Evolutionary conservation across 2,797 vertebrate genomes (phyloP), one percentile per base, ranked within the genome.

Genomic region (Benthosema pterotum): DNA sequence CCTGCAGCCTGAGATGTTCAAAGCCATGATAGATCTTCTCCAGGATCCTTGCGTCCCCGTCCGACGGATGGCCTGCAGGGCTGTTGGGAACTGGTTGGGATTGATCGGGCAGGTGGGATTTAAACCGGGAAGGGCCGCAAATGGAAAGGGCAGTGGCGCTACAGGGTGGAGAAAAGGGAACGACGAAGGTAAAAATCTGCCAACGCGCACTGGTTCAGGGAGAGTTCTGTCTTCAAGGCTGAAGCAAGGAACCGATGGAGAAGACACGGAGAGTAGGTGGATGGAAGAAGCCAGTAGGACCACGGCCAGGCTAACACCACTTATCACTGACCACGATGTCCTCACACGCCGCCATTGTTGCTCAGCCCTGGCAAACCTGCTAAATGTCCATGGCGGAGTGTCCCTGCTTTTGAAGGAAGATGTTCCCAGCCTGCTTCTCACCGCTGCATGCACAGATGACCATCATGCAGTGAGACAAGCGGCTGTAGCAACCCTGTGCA

Each of bases 331-430:
- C 56, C 43, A 72, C 0, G 93, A 95, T 51, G 86, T 91, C 62
- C 85, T 91, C 57, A 94, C 92, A 0, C 91, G 97, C 1, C 88
- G 90, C 59, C 94, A 95, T 25, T 94, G 94, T 0, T 96, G 94
- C 17, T 86, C 72, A 0, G 91, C 94, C 7, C 86, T 98, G 54
- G 94, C 92, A 62, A 96, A 95, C 87, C 74, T 97, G 72, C 78
- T 91, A 0, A 45, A 57, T 1, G 42, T 90, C 57, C 50, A 78
- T 4, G 22, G 91, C 48, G 67, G 75, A 8, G 83, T 77, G 1
- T 70, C 91, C 1, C 19, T 85, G 54, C 67, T 96, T 74, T 52
- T 94, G 22, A 82, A 93, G 63, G 88, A 79, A 61, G 80, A 90
- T 1, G 89, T 78, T 16, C 88, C 89, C 8, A 62, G 80, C 0